A percentile compares a stretch with the other conserved stretches of the same genome.
Evolutionary conservation across 2,888 invertebrate species (phyloP).

Genomic region (Panopea generosa): DNA sequence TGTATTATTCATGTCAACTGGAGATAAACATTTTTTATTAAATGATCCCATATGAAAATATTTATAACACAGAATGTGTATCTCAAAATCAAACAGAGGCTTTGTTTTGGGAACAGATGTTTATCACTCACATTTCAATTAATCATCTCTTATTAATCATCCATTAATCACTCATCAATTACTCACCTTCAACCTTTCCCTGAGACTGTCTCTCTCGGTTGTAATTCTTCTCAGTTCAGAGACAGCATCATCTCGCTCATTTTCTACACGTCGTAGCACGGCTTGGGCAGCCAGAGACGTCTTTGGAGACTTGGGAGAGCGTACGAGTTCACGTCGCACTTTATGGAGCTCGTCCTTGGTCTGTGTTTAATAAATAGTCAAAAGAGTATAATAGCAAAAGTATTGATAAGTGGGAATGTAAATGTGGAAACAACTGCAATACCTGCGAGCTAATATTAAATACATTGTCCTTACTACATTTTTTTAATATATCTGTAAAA

Average conservation of each 20-base stretch:
- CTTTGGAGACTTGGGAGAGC: conserved; percentile 82
- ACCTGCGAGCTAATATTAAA: neutral
- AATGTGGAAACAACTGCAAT: no score
- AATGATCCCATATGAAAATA: no score
- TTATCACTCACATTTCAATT: no score
- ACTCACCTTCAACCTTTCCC: conserved; percentile 83
- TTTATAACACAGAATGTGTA: no score
- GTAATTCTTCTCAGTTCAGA: conserved; percentile 82
- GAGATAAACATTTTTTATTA: no score
- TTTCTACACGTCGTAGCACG: conserved; percentile 84
- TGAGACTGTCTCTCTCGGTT: conserved; percentile 84
- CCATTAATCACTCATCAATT: no score
- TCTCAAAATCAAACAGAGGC: no score
- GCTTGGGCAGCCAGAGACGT: conserved; percentile 85
- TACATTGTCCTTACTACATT: neutral
- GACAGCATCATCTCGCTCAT: conserved; percentile 84
- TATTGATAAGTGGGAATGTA: no score
- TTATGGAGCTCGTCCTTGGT: conserved; percentile 82
- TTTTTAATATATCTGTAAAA: no score
- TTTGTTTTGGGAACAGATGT: no score
- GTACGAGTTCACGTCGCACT: conserved; percentile 81
- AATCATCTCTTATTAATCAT: no score
- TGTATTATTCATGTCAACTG: no score
- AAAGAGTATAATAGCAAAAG: conserved; percentile 2
- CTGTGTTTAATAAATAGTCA: conserved; percentile 66